phyloP scores from a whole-genome alignment of 2,797 vertebrate species.

The Dromococcyx pavoninus region DNA sequence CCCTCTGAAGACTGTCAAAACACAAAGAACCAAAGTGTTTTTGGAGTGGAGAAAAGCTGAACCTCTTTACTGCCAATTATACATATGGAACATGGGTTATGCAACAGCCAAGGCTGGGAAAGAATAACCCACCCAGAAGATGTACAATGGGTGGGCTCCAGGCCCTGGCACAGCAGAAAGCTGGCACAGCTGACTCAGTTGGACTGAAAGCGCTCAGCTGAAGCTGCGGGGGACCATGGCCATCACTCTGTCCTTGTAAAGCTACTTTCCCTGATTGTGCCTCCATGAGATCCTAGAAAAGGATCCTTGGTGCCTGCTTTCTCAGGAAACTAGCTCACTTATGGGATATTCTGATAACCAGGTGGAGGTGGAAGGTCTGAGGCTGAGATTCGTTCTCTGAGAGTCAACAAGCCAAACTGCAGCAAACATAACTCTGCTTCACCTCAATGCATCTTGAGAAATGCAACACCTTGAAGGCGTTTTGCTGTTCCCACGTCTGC shows the following conservation, averaged over 20 bases:
- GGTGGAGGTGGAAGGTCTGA: neutral
- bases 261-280: neutral
- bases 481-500: neutral
- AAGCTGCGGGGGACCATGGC: neutral
- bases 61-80: slow-evolving; percentile 50
- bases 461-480: neutral
- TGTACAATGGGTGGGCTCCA: slow-evolving; percentile 28
- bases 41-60: slow-evolving; percentile 58
- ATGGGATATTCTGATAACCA: neutral
- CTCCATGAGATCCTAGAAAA: neutral
- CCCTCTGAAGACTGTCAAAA: slow-evolving; percentile 49
- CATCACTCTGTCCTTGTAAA: neutral
- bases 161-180: slow-evolving; percentile 18
- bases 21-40: slow-evolving; percentile 60
- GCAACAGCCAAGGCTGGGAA: slow-evolving; percentile 18
- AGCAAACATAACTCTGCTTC: neutral
- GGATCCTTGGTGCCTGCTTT: neutral
- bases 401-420: neutral
- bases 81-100: slow-evolving; percentile 32
- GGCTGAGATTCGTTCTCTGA: neutral
- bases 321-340: neutral
- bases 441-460: neutral
- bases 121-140: slow-evolving; percentile 21
- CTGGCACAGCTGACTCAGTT: neutral
- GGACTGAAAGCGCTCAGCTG: neutral